phyloP scores from a whole-genome alignment of 2,113 vertebrate species.

The Crotalus tigris region DNA sequence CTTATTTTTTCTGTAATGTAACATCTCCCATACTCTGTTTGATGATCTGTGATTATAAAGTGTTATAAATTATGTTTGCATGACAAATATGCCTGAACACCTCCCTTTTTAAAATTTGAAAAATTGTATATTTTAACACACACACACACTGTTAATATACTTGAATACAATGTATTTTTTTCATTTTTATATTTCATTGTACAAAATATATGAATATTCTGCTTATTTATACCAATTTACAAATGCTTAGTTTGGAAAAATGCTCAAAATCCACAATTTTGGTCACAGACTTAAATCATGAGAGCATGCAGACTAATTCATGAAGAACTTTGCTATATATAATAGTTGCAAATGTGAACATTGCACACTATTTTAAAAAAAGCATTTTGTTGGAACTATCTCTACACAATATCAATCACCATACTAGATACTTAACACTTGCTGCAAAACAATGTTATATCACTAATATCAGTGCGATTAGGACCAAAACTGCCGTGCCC shows the following conservation, averaged over 20 bases:
- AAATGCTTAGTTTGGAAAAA: not conserved
- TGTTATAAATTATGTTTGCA: too few relatives aligned
- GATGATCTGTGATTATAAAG: too few relatives aligned
- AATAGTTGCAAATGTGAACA: not conserved
- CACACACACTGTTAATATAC: too few relatives aligned
- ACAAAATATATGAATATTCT: not conserved
- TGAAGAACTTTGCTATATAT: not conserved
- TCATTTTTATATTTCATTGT: not conserved
- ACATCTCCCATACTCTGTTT: too few relatives aligned
- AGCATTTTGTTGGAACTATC: not conserved
- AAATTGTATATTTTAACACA: not conserved
- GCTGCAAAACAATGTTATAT: not conserved
- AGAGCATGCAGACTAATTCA: not conserved
- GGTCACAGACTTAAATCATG: not conserved
- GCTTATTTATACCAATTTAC: not conserved
- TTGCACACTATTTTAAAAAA: not conserved
- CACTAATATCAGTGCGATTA: not conserved
- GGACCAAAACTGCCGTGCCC: not conserved
- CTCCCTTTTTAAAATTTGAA: not conserved
- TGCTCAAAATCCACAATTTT: not conserved
- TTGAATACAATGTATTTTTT: not conserved
- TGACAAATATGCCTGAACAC: too few relatives aligned
- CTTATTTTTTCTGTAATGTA: too few relatives aligned
- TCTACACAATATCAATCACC: not conserved
- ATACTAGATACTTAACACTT: not conserved